Conservation (phyloP, 1,140 invertebrate species). For the Microplitis demolitor region DNA sequence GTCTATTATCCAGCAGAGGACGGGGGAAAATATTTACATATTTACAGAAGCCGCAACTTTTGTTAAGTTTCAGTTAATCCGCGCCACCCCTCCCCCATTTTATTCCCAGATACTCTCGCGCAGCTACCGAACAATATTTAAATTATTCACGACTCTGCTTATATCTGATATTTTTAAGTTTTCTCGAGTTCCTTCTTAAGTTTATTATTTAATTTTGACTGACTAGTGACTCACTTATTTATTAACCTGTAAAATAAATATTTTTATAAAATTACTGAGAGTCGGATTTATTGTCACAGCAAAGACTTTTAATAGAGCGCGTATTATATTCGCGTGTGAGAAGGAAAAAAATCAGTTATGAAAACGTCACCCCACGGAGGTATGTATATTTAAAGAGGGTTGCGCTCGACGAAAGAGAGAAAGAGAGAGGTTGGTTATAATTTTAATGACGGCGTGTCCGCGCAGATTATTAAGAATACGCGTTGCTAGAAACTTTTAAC, state of each 20-base stretch:
- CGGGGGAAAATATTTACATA: constrained; percentile 28
- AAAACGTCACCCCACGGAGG: background rate
- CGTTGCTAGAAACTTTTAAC: constrained; percentile 64
- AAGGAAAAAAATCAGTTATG: background rate
- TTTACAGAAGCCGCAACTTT: constrained; percentile 38
- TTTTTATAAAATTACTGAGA: too few relatives aligned
- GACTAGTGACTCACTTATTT: too few relatives aligned
- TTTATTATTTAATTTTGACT: too few relatives aligned
- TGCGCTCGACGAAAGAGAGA: background rate
- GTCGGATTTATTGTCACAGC: too few relatives aligned
- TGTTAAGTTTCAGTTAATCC: constrained; percentile 46
- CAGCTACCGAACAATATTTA: background rate
- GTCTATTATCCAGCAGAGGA: constrained; percentile 16
- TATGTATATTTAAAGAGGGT: background rate
- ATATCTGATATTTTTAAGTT: too few relatives aligned
- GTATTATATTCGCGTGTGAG: background rate
- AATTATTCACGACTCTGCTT: background rate
- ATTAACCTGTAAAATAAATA: too few relatives aligned
- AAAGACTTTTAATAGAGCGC: background rate
- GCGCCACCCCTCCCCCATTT: constrained; percentile 25
- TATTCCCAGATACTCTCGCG: background rate
- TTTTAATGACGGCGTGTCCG: constrained; percentile 64
- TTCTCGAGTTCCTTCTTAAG: too few relatives aligned
- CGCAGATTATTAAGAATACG: constrained; percentile 63
- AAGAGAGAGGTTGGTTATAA: constrained; percentile 52